Conservation (phyloP, 1,140 invertebrate species). For the Saccostrea glomerata region DNA sequence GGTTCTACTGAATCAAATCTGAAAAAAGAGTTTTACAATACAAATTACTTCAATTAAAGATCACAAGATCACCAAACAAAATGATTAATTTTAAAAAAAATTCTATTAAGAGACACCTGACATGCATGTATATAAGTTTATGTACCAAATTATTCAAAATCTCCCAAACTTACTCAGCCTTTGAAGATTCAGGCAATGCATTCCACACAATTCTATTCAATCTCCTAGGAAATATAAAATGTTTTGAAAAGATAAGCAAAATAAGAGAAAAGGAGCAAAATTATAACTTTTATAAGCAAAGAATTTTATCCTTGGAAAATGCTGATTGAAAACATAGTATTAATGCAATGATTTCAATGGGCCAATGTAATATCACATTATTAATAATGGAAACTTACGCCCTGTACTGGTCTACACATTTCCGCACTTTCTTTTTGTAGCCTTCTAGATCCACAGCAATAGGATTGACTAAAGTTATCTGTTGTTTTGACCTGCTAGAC, state of each 20-base stretch:
- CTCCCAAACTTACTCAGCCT: slow-evolving; percentile 61
- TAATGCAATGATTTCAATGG: too few species aligned
- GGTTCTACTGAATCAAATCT: slow-evolving; percentile 66
- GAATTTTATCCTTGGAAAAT: not conserved
- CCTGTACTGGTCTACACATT: slow-evolving; percentile 62
- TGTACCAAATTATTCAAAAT: too few species aligned
- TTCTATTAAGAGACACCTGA: too few species aligned
- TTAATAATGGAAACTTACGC: slow-evolving; percentile 57
- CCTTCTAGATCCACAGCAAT: slow-evolving; percentile 67
- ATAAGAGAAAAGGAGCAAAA: not conserved
- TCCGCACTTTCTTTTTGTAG: slow-evolving; percentile 66
- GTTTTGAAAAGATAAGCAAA: not conserved
- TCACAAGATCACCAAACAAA: too few species aligned
- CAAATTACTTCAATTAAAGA: too few species aligned
- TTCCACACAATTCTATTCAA: slow-evolving; percentile 70
- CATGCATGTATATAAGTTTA: too few species aligned
- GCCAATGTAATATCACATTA: too few species aligned
- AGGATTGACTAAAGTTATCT: slow-evolving; percentile 71
- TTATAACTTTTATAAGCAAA: not conserved
- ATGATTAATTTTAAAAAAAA: too few species aligned
- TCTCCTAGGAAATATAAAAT: slow-evolving; percentile 57
- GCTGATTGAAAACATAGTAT: not conserved
- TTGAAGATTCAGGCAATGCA: slow-evolving; percentile 62
- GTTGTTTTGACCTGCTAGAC: slow-evolving; percentile 56
- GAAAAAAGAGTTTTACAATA: slow-evolving; percentile 7